Evolutionary conservation across 2,888 invertebrate genomes (phyloP), one percentile per base, ranked within the genome.

Genomic region (Listrodromus nycthemerus): DNA sequence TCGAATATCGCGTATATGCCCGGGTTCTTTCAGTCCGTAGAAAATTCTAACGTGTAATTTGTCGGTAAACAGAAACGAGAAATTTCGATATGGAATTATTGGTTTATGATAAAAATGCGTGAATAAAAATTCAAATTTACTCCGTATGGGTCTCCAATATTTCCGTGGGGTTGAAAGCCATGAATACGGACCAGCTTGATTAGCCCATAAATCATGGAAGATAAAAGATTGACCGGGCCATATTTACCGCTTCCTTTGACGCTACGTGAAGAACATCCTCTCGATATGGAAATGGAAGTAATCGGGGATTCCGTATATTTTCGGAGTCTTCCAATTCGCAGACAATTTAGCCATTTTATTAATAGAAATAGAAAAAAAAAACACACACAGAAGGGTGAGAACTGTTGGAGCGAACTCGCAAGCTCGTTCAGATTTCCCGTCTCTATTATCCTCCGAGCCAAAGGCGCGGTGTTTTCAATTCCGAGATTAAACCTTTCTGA

Each of bases 401-500:
- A 65, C 27, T 50, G 65, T 70, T 63, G 19, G 27, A 61, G 45
- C 37, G 41, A 77, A 66, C 41, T 78, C 74, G 70, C 33, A 30
- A 55, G 58, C 48, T 78, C 84, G 19, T 74, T 80, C 58, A 67
- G 77, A 84, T 80, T 84, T 84, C 83, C 58, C 77, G 65, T 74
- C 84, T 84, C 74, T 84, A 81, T 81, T 84, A 77, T 74, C 77
- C 48, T 63, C 65, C 74, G 78, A 70, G 84, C 74, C 78, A 69
- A 74, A 77, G 80, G 80, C 84, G 48, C 55, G 50, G 74, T 52
- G 80, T 78, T 84, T 77, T 74, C 84, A 84, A 84, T 84, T 77
- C 77, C 83, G 52, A 81, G 80, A 83, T 85, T 82, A 85, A 82
- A 84, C 76, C 83, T 74, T 84, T 79, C 79, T 84, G 65, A 78